phyloP scores from a whole-genome alignment of 2,797 vertebrate species.

The Astyanax mexicanus region DNA sequence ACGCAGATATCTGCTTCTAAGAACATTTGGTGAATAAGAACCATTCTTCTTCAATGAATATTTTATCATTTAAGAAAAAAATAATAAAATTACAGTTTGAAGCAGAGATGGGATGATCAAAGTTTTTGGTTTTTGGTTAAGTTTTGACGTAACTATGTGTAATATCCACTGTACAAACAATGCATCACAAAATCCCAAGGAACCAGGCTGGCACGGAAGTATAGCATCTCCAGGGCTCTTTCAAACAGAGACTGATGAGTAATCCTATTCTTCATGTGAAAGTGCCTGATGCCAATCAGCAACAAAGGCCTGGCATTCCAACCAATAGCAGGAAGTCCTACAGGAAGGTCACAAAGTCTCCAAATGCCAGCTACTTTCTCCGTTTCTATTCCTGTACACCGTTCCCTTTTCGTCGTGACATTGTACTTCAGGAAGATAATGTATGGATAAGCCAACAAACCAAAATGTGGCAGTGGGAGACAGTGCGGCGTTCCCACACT shows the following conservation, averaged over 20 bases:
- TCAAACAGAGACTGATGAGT: constrained; percentile 36
- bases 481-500: constrained; percentile 35
- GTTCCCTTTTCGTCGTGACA: constrained; percentile 29
- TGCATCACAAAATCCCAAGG: constrained; percentile 6
- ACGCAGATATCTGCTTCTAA: too few species aligned
- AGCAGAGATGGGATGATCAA: too few species aligned
- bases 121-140: too few species aligned
- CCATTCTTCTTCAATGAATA: too few species aligned
- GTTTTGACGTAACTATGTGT: too few species aligned
- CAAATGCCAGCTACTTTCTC: constrained; percentile 52
- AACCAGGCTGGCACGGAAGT: constrained; percentile 27
- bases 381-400: constrained; percentile 51
- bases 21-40: too few species aligned
- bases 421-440: constrained; percentile 42
- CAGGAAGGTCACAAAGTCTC: constrained; percentile 66
- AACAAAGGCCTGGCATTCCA: constrained; percentile 60
- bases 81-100: too few species aligned
- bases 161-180: constrained; percentile 11
- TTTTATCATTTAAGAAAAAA: too few species aligned
- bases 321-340: constrained; percentile 70
- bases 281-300: constrained; percentile 41
- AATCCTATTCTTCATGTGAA: constrained; percentile 50
- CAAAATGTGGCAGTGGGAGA: not conserved
- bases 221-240: constrained; percentile 29
- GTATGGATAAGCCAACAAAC: constrained; percentile 39